Percentiles rank a stretch among this genome's conserved stretches.
Conservation (phyloP, 2,888 invertebrate genomes). For the Dascillus cervinus region DNA sequence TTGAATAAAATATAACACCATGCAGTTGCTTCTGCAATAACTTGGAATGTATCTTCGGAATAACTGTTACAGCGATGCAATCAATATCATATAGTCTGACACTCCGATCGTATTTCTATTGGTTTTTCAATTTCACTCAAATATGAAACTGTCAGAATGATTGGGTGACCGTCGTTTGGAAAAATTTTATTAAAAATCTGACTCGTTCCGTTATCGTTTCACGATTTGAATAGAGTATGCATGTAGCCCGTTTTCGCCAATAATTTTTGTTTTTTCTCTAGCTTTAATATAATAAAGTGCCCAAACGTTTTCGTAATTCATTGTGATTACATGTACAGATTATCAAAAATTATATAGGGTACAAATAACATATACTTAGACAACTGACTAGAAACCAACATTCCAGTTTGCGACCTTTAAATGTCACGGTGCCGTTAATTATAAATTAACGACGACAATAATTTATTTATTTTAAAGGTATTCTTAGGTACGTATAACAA, state of each 20-base stretch:
- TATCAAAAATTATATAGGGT: slow-evolving; percentile 25
- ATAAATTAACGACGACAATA: too few relatives aligned
- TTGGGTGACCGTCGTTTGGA: slow-evolving; percentile 28
- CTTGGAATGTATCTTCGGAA: slow-evolving; percentile 83
- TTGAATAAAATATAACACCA: too few relatives aligned
- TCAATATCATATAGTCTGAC: slow-evolving; percentile 21
- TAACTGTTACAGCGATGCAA: slow-evolving; percentile 49
- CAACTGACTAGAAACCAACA: slow-evolving; percentile 21
- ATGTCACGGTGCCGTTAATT: slow-evolving; percentile 17
- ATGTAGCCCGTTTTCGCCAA: slow-evolving; percentile 23
- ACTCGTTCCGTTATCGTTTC: slow-evolving; percentile 9
- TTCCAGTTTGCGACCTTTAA: slow-evolving; percentile 16
- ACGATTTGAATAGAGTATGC: slow-evolving; percentile 31
- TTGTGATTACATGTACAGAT: slow-evolving; percentile 21
- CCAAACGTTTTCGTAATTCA: slow-evolving; percentile 10
- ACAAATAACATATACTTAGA: slow-evolving; percentile 26
- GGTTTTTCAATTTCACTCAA: slow-evolving; percentile 18
- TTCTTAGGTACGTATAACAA: too few relatives aligned
- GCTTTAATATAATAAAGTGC: slow-evolving; percentile 9
- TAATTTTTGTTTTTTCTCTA: too few relatives aligned
- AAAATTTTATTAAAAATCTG: slow-evolving; percentile 20
- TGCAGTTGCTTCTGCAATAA: slow-evolving; percentile 71
- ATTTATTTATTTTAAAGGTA: too few relatives aligned
- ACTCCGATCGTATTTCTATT: slow-evolving; percentile 21
- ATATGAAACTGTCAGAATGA: slow-evolving; percentile 26